Percentiles rank a stretch among this genome's conserved stretches.
These are phyloP conservation scores for Pimephales promelas DNA, from an alignment of 2,113 vertebrate species.

Conservation along the genomic window DNA sequence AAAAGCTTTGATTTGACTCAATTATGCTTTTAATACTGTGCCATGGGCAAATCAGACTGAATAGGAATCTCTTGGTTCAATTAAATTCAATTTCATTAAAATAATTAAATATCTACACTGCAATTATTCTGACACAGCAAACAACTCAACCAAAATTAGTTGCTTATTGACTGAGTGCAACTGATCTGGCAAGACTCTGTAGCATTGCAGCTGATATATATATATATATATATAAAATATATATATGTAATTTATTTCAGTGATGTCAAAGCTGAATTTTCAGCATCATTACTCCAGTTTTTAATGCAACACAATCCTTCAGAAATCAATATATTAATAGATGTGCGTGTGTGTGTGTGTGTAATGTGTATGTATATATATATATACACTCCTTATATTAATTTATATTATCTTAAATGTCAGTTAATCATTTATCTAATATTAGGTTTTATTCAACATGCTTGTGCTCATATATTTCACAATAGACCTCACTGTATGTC, in stretches of 20 bases:
- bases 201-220: neutral
- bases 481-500: too few relatives aligned
- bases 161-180: neutral
- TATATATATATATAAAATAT: too few relatives aligned
- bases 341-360: too few relatives aligned
- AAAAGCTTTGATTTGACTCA: slow-evolving; percentile 21
- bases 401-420: too few relatives aligned
- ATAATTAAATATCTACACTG: neutral
- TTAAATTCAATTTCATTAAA: neutral
- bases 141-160: slow-evolving; percentile 3
- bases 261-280: neutral
- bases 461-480: too few relatives aligned
- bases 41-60: slow-evolving; percentile 9
- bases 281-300: neutral
- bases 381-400: too few relatives aligned
- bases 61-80: slow-evolving; percentile 2
- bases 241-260: neutral
- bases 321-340: neutral
- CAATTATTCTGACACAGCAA: neutral
- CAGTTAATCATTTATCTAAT: too few relatives aligned
- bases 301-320: neutral
- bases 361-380: too few relatives aligned
- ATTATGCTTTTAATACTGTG: slow-evolving; percentile 6
- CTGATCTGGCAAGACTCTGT: neutral
- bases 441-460: too few relatives aligned